Percentiles rank a stretch among this genome's conserved stretches.
These are phyloP conservation scores for Myrmecophaga tridactyla DNA, from an alignment of 2,113 vertebrate species.

Conservation along the genomic window DNA sequence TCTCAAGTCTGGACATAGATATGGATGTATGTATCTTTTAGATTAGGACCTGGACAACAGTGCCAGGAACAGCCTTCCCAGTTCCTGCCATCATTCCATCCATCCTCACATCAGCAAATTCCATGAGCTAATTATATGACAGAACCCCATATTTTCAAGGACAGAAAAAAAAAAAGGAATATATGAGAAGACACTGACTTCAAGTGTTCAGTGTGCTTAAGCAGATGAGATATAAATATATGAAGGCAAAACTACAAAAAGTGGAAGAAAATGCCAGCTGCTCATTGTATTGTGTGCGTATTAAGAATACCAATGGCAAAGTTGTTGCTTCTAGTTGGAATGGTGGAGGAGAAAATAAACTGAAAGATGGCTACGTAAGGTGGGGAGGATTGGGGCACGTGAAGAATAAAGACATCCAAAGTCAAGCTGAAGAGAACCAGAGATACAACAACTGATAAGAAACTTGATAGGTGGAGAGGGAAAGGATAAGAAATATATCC, in stretches of 20 bases:
- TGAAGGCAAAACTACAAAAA: neutral
- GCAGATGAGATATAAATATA: neutral
- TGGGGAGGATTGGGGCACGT: fast-evolving
- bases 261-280: neutral
- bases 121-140: fast-evolving
- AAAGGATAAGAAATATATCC: neutral
- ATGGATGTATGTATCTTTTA: neutral
- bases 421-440: neutral
- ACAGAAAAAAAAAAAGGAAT: neutral
- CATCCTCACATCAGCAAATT: no score
- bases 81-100: fast-evolving
- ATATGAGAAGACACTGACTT: no score
- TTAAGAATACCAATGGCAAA: neutral
- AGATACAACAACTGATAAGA: neutral
- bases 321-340: neutral
- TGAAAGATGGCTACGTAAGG: neutral
- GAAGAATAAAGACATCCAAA: neutral
- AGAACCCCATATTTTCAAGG: no score
- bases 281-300: fast-evolving
- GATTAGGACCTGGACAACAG: fast-evolving
- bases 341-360: neutral
- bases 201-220: neutral
- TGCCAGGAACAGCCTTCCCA: neutral
- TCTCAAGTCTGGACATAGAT: no score
- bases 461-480: neutral